A percentile compares a stretch with the other conserved stretches of the same genome.
Evolutionary conservation across 2,888 invertebrate species (phyloP).

Genomic region (Latrodectus hesperus): DNA sequence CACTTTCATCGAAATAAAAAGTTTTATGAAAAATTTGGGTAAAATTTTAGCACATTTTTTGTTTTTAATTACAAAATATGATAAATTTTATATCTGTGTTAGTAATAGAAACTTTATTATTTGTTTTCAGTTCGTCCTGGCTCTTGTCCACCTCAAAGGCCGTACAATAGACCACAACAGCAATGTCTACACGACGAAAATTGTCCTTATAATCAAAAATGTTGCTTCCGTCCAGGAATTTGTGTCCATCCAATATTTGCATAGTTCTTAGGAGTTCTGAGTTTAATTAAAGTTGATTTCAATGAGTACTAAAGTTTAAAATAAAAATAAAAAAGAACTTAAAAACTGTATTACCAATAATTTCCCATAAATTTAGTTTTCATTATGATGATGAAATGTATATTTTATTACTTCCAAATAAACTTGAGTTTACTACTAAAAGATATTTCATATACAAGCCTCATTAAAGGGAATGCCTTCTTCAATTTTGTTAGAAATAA

Average conservation of each 20-base stretch:
- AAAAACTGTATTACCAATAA: neutral
- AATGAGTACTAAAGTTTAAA: neutral
- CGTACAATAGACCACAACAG: conserved; percentile 6
- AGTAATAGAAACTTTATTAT: neutral
- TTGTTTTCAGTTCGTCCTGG: conserved; percentile 25
- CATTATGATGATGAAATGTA: neutral
- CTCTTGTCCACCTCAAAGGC: conserved; percentile 12
- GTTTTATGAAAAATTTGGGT: neutral
- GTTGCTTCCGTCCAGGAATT: conserved; percentile 36
- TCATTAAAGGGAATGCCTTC: too few species aligned
- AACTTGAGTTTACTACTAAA: neutral
- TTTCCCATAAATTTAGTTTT: neutral
- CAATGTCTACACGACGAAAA: conserved; percentile 30
- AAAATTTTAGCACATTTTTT: neutral
- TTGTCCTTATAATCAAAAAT: conserved; percentile 29
- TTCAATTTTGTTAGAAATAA: too few species aligned
- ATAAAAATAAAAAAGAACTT: neutral
- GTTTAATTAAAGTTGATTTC: neutral
- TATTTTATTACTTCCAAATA: neutral
- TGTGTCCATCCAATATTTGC: conserved; percentile 29
- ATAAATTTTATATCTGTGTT: neutral
- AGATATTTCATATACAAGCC: too few species aligned
- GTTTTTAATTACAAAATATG: neutral
- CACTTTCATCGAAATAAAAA: neutral
- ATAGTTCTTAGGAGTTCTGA: neutral